Evolutionary conservation across 1,140 invertebrate genomes (phyloP).

Genomic region (Pygmarrhopalites habei): DNA sequence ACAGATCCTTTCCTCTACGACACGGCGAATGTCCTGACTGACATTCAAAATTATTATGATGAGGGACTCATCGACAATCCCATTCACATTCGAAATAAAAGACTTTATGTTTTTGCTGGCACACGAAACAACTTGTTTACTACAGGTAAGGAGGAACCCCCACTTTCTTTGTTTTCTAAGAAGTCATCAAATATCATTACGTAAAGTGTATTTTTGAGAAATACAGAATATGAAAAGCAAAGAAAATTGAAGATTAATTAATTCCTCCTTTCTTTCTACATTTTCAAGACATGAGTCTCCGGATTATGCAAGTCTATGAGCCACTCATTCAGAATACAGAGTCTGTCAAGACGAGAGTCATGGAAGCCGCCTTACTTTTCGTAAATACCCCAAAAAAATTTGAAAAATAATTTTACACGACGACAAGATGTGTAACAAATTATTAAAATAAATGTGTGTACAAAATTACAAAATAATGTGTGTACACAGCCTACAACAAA

Average conservation of each 20-base stretch:
- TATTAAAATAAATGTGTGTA: background rate
- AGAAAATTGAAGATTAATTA: no score
- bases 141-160: conserved; percentile 26
- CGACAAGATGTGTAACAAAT: background rate
- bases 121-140: conserved; percentile 25
- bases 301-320: conserved; percentile 31
- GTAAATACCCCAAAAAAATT: conserved; percentile 16
- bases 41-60: conserved; percentile 27
- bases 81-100: conserved; percentile 26
- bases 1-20: conserved; percentile 12
- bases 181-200: no score
- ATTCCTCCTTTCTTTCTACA: no score
- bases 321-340: conserved; percentile 28
- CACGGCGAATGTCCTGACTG: conserved; percentile 16
- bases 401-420: no score
- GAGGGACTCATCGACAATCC: conserved; percentile 31
- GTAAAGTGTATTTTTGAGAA: no score
- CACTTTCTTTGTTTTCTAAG: no score
- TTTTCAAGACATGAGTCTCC: conserved; percentile 26
- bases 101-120: conserved; percentile 34
- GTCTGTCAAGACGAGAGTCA: conserved; percentile 27
- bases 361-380: conserved; percentile 29
- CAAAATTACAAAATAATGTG: background rate
- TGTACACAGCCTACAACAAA: conserved; percentile 15
- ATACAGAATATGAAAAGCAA: no score